A percentile compares a stretch with the other conserved stretches of the same genome.
Conservation (phyloP, 2,797 vertebrate species). For the Silurus aristotelis region DNA sequence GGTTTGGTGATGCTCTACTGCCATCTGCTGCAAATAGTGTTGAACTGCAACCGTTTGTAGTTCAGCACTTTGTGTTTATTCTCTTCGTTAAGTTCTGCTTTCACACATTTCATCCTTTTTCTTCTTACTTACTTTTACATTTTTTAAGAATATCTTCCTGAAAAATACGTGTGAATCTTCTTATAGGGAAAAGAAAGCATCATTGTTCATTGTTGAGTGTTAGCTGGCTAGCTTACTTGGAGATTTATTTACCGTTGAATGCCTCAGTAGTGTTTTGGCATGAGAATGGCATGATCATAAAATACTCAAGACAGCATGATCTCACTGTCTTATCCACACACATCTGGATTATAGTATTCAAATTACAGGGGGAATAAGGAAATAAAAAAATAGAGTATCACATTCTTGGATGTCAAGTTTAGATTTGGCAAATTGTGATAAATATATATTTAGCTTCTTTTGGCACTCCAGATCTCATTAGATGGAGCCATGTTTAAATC, state of each 20-base stretch:
- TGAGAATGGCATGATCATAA: not conserved
- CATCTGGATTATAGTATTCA: too few species aligned
- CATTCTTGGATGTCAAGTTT: too few species aligned
- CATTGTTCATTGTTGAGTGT: not conserved
- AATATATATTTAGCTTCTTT: too few species aligned
- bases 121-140: too few species aligned
- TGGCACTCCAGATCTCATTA: too few species aligned
- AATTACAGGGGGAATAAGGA: too few species aligned
- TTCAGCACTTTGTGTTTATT: not conserved
- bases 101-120: not conserved
- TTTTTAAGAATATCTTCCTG: not conserved
- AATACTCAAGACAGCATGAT: not conserved
- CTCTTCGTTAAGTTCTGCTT: not conserved
- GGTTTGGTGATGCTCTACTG: slow-evolving; percentile 56
- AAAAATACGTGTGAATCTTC: not conserved
- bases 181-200: not conserved
- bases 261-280: not conserved
- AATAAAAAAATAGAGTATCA: too few species aligned
- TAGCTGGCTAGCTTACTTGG: not conserved
- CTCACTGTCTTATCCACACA: not conserved
- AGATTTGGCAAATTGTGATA: too few species aligned
- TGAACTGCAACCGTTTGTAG: not conserved
- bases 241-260: not conserved
- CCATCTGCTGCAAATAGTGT: slow-evolving; percentile 61
- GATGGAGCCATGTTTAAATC: too few species aligned